Evolutionary conservation across 2,797 vertebrate genomes (phyloP).

Genomic region (Cyprinella venusta): DNA sequence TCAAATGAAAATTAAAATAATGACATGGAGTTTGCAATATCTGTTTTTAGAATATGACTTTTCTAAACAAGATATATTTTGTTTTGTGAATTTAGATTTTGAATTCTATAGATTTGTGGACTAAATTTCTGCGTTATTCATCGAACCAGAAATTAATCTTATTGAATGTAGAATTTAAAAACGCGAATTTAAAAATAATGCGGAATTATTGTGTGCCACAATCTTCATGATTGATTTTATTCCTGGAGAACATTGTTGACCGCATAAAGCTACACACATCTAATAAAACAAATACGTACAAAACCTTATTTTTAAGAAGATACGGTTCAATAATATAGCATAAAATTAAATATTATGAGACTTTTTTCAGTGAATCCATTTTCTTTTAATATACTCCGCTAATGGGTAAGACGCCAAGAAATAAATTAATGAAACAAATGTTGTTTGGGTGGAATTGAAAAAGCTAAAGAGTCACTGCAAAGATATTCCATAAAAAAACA

Average conservation of each 20-base stretch:
- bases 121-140: neutral
- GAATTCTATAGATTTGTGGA: neutral
- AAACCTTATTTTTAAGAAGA: neutral
- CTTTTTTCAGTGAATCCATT: neutral
- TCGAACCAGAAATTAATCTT: neutral
- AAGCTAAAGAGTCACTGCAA: neutral
- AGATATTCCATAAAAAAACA: neutral
- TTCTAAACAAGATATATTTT: neutral
- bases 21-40: conserved; percentile 71
- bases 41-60: conserved; percentile 60
- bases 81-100: neutral
- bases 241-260: neutral
- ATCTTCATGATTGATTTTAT: neutral
- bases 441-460: neutral
- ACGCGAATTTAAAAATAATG: neutral
- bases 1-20: conserved; percentile 72
- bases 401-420: neutral
- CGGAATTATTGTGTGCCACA: neutral
- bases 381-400: neutral
- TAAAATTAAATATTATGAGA: neutral
- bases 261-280: neutral
- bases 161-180: neutral
- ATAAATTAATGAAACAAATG: neutral
- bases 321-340: neutral
- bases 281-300: neutral